phyloP scores from a whole-genome alignment of 2,113 vertebrate species.

The cat (Felis catus) region DNA sequence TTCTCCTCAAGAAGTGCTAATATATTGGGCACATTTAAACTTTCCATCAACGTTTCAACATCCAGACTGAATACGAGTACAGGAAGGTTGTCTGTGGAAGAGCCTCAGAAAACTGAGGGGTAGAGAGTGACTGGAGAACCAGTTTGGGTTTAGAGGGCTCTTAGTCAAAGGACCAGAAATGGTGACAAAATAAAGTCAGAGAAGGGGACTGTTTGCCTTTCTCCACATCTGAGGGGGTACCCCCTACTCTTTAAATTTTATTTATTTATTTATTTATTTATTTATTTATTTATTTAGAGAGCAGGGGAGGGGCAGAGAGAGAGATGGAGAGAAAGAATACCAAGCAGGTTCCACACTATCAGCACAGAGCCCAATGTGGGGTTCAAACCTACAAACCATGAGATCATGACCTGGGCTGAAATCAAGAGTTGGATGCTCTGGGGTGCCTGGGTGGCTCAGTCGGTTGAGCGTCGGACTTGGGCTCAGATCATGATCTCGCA shows the following conservation, averaged over 20 bases:
- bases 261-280: too few relatives aligned
- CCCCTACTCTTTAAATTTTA: neutral
- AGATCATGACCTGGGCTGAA: too few relatives aligned
- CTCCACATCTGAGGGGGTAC: neutral
- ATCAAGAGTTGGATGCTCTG: too few relatives aligned
- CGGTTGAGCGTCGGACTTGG: too few relatives aligned
- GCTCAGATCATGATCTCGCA: too few relatives aligned
- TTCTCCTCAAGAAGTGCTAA: constrained; percentile 14
- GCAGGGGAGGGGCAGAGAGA: too few relatives aligned
- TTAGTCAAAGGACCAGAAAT: constrained; percentile 16
- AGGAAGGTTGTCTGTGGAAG: neutral
- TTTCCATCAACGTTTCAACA: constrained; percentile 21
- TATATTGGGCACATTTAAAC: neutral
- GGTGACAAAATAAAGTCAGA: neutral
- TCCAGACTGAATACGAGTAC: neutral
- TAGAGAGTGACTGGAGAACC: neutral
- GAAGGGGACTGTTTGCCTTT: neutral
- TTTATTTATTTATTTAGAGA: too few relatives aligned
- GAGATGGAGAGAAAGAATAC: too few relatives aligned
- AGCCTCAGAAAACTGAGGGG: neutral
- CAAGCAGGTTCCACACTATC: too few relatives aligned
- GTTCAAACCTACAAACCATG: too few relatives aligned
- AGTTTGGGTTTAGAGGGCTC: neutral
- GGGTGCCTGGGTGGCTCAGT: too few relatives aligned
- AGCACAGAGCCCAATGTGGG: too few relatives aligned